Conservation (phyloP, 2,113 vertebrate genomes). For the Tiliqua scincoides region DNA sequence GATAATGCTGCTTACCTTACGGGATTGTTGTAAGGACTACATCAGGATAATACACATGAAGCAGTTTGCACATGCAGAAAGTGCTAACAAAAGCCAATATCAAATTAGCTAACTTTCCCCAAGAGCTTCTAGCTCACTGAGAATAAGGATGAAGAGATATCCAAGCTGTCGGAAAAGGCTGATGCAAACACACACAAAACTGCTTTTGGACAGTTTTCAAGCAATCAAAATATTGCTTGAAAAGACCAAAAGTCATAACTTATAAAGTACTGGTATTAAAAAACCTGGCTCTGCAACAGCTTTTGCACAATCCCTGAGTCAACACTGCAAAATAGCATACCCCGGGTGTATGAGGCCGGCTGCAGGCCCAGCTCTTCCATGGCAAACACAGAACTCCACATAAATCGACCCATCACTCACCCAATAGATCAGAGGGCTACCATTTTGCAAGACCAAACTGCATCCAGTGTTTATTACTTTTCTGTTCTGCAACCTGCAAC, state of each 20-base stretch:
- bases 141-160: slow-evolving; percentile 25
- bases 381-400: background rate
- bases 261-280: background rate
- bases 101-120: background rate
- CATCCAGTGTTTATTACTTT: slow-evolving; percentile 29
- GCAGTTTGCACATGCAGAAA: too few species aligned
- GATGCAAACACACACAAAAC: background rate
- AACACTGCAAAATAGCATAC: background rate
- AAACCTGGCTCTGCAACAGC: background rate
- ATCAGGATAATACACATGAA: too few species aligned
- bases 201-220: background rate
- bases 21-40: too few species aligned
- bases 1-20: too few species aligned
- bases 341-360: background rate
- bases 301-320: slow-evolving; percentile 1
- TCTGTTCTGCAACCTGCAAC: slow-evolving; percentile 8
- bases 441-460: slow-evolving; percentile 16
- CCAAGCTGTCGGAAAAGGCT: background rate
- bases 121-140: background rate
- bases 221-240: background rate
- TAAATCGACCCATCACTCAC: slow-evolving; percentile 12
- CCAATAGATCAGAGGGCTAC: background rate
- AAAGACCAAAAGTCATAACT: slow-evolving; percentile 25
- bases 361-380: slow-evolving; percentile 3
- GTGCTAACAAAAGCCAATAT: too few species aligned